phyloP scores from a whole-genome alignment of 2,797 vertebrate genomes.

The Takifugu ocellatus region DNA sequence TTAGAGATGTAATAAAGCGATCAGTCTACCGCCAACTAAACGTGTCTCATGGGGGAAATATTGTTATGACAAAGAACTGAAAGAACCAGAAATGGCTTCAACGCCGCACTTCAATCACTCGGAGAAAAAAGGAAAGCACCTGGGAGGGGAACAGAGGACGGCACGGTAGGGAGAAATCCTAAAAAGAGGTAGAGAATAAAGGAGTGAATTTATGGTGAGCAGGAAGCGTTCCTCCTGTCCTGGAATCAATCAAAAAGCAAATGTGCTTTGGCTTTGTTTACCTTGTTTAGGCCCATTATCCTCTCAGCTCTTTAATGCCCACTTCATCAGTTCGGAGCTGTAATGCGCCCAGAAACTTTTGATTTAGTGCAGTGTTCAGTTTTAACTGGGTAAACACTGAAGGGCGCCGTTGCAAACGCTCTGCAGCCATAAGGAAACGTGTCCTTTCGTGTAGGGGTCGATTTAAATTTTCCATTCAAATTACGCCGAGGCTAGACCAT shows the following conservation, averaged over 20 bases:
- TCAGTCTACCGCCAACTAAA: background rate
- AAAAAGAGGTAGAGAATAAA: slow-evolving; percentile 18
- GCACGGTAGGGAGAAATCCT: slow-evolving; percentile 9
- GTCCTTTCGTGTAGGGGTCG: slow-evolving; percentile 19
- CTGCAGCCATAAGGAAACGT: slow-evolving; percentile 30
- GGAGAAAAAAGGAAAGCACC: slow-evolving; percentile 5
- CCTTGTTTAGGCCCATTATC: slow-evolving; percentile 10
- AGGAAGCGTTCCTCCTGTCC: slow-evolving; percentile 21
- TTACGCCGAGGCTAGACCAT: background rate
- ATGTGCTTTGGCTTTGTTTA: slow-evolving; percentile 23
- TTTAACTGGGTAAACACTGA: slow-evolving; percentile 56
- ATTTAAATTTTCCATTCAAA: slow-evolving; percentile 39
- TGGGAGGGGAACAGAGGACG: slow-evolving; percentile 5
- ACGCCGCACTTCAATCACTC: slow-evolving; percentile 41
- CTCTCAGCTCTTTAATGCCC: slow-evolving; percentile 31
- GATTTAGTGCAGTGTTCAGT: slow-evolving; percentile 40
- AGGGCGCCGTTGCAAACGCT: slow-evolving; percentile 47
- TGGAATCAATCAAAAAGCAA: slow-evolving; percentile 39
- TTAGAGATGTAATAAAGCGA: background rate
- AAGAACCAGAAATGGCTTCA: slow-evolving; percentile 55
- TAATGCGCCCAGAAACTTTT: slow-evolving; percentile 46
- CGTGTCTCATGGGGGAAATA: slow-evolving; percentile 21
- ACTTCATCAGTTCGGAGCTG: slow-evolving; percentile 22
- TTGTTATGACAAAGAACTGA: slow-evolving; percentile 53
- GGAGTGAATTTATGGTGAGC: background rate